Conservation (phyloP, 2,113 vertebrate species). For the Oceanodroma tethys region DNA sequence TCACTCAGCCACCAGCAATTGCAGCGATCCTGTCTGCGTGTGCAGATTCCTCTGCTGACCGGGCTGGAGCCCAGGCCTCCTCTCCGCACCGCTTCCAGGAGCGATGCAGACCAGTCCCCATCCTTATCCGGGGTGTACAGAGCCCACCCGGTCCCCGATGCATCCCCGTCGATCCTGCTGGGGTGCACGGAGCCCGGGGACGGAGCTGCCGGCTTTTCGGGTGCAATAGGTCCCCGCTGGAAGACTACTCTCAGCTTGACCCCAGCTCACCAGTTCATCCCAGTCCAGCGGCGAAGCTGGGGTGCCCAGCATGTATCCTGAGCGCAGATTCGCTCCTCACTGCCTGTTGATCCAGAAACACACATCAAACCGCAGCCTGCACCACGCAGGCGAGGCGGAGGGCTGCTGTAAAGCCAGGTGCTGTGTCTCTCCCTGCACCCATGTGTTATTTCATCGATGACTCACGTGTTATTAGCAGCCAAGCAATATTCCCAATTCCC, state of each 20-base stretch:
- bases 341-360: neutral
- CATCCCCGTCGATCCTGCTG: fast-evolving
- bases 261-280: neutral
- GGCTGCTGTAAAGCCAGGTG: conserved; percentile 1
- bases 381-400: neutral
- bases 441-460: conserved; percentile 40
- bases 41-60: conserved; percentile 66
- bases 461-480: conserved; percentile 60
- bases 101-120: neutral
- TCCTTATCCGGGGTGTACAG: fast-evolving
- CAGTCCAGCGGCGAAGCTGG: fast-evolving
- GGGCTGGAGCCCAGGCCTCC: conserved; percentile 38
- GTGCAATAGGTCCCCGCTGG: neutral
- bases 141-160: neutral
- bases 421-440: conserved; percentile 28
- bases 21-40: conserved; percentile 61
- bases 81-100: neutral
- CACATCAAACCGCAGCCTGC: neutral
- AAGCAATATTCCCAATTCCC: conserved; percentile 57
- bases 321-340: neutral
- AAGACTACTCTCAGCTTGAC: neutral
- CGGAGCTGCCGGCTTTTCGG: fast-evolving
- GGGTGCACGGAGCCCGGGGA: fast-evolving
- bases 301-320: fast-evolving
- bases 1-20: conserved; percentile 57